Evolutionary conservation across 2,113 vertebrate species (phyloP).

Genomic region (Sarotherodon lohbergeri): DNA sequence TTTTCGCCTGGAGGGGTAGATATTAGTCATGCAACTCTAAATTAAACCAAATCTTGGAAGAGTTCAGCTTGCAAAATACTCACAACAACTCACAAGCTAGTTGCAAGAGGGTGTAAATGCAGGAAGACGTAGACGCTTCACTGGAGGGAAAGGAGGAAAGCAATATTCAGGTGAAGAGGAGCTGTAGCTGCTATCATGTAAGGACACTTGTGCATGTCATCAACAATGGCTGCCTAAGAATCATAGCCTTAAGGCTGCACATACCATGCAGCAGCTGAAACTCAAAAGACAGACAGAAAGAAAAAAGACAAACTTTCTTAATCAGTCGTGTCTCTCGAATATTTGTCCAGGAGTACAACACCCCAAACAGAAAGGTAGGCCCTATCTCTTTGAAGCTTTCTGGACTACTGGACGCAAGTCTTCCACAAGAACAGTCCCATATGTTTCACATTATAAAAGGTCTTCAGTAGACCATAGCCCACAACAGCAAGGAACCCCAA

Average conservation of each 20-base stretch:
- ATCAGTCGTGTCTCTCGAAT: background rate
- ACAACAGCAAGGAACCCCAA: slow-evolving; percentile 38
- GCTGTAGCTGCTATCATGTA: slow-evolving; percentile 33
- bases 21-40: slow-evolving; percentile 4
- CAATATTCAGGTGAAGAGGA: background rate
- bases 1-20: background rate
- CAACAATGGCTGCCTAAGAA: slow-evolving; percentile 42
- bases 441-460: slow-evolving; percentile 61
- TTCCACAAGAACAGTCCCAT: slow-evolving; percentile 31
- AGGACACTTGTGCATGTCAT: slow-evolving; percentile 42
- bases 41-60: slow-evolving; percentile 49
- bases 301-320: background rate
- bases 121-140: slow-evolving; percentile 29
- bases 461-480: slow-evolving; percentile 16
- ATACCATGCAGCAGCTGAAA: slow-evolving; percentile 57
- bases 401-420: background rate
- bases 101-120: slow-evolving; percentile 14
- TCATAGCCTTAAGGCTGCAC: slow-evolving; percentile 30
- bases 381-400: background rate
- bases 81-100: slow-evolving; percentile 16
- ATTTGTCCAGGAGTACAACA: background rate
- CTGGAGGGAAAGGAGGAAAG: background rate
- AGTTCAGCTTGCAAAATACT: slow-evolving; percentile 19
- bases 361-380: background rate
- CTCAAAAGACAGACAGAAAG: slow-evolving; percentile 2